Base-by-base conservation (phyloP, 1,140 invertebrate species). In the Trachymyrmex cornetzi region DNA sequence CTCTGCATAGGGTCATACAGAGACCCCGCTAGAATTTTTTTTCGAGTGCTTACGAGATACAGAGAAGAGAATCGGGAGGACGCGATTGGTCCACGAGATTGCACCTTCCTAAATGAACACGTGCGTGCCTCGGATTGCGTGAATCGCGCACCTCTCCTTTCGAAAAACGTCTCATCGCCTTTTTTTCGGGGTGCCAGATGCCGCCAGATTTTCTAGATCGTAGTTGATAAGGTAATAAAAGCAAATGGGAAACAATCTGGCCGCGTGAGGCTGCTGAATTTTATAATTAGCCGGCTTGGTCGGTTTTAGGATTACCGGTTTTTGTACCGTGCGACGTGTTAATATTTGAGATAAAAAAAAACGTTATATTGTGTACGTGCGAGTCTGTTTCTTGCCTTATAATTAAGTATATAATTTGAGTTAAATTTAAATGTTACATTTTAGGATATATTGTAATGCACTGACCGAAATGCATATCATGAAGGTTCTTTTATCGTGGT, bases 61-160 rank as follows among this genome's bases (percentile, higher is more conserved):
- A 44, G 50, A 64, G 30, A 19, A 50, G 59, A 72, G 66, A 75
- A 50, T 72, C 69, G 38, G 38, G 27, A 24, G 16, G 69, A 44
- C 77, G 84, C 89, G 89, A 90, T 90, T 67, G 88, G 44, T 81
- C 81, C 86, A 79, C 88, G 38, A 91, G 90, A 91, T 91, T 91
- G 74, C 89, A 88, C 72, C 67, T 85, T 69, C 66, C 48, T 59
- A 72, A 82, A 86, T 55, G 89, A 86, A 86, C 63, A n/a, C 77
- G 72, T 90, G 89, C 89, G 86, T 90, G 88, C 69, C 55, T 79
- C 66, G 77, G 82, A 90, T 90, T 69, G 77, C 87, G 48, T 53
- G 59, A 69, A 74, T 44, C 12, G n/a, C 59, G 44, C 34, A 50
- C 12, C 48, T 59, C 77, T 22, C 4, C 66, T 69, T 48, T 50